Evolutionary conservation across 92 coral and sea anemone species (phyloP).

Genomic region (Palythoa grandiflora): DNA sequence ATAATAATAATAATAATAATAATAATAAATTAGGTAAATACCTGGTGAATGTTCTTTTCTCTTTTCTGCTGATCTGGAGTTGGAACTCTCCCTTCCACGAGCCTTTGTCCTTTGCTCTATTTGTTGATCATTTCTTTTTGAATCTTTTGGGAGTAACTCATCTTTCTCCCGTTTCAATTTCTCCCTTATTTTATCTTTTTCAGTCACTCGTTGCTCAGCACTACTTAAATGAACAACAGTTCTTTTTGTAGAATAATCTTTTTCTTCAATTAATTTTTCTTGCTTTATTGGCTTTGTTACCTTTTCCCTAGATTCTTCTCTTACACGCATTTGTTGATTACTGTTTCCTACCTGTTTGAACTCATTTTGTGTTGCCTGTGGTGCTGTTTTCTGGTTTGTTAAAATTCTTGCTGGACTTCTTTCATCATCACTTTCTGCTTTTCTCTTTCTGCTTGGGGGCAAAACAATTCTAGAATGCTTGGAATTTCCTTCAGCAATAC

Average conservation of each 20-base stretch:
- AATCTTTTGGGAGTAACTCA: background rate
- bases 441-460: conserved; percentile 50
- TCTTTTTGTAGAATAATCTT: conserved; percentile 7
- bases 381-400: conserved; percentile 10
- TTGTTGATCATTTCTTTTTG: conserved; percentile 15
- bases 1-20: too few species aligned
- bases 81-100: conserved; percentile 4
- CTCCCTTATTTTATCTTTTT: conserved; percentile 22
- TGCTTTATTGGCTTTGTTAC: background rate
- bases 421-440: conserved; percentile 8
- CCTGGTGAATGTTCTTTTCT: conserved; percentile 27
- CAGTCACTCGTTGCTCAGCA: background rate
- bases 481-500: background rate
- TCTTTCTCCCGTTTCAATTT: background rate
- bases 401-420: background rate
- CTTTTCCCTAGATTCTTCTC: conserved; percentile 5
- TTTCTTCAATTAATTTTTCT: background rate
- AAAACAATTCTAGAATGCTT: conserved; percentile 39
- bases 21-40: background rate
- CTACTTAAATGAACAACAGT: conserved; percentile 25
- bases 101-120: conserved; percentile 16
- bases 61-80: background rate
- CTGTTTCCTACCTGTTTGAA: conserved; percentile 1
- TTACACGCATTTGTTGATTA: background rate
- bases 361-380: background rate